A percentile compares a stretch with the other conserved stretches of the same genome.
phyloP scores from a whole-genome alignment of 2,888 invertebrate genomes.

The Tiphia femorata region DNA sequence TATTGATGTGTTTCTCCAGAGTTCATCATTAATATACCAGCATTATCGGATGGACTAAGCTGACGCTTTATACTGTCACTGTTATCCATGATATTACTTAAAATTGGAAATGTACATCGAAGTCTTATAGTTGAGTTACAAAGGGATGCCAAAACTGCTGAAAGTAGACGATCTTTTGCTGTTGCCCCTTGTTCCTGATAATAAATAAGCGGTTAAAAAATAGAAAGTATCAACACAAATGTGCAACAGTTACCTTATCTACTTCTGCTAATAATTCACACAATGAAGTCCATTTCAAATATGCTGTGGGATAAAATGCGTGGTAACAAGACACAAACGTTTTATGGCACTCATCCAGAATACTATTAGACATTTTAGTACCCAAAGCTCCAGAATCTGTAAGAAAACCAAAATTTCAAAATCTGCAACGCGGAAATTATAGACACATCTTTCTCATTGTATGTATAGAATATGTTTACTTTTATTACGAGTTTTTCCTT shows the following conservation, averaged over 20 bases:
- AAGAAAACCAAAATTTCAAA: constrained; percentile 9
- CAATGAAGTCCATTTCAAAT: constrained; percentile 92
- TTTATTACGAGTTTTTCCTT: constrained; percentile 58
- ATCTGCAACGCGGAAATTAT: background rate
- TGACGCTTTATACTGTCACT: constrained; percentile 71
- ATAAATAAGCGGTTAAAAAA: background rate
- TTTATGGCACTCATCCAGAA: constrained; percentile 90
- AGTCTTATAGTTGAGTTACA: constrained; percentile 83
- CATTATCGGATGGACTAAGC: constrained; percentile 78
- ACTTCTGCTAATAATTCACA: constrained; percentile 84
- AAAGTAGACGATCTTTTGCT: constrained; percentile 76
- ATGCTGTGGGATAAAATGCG: constrained; percentile 95
- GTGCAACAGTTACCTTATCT: constrained; percentile 72
- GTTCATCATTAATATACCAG: constrained; percentile 77
- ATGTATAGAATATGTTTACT: constrained; percentile 33
- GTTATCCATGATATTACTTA: constrained; percentile 70
- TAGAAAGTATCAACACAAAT: background rate
- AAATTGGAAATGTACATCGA: constrained; percentile 81
- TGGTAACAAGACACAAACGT: constrained; percentile 94
- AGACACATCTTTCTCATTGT: background rate
- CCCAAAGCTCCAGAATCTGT: constrained; percentile 37
- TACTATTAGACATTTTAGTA: constrained; percentile 76
- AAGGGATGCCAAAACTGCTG: constrained; percentile 87
- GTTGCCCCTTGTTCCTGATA: constrained; percentile 67
- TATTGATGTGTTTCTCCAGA: constrained; percentile 79